phyloP scores from a whole-genome alignment of 1,140 invertebrate genomes.

The Hydropsyche tenuis region DNA sequence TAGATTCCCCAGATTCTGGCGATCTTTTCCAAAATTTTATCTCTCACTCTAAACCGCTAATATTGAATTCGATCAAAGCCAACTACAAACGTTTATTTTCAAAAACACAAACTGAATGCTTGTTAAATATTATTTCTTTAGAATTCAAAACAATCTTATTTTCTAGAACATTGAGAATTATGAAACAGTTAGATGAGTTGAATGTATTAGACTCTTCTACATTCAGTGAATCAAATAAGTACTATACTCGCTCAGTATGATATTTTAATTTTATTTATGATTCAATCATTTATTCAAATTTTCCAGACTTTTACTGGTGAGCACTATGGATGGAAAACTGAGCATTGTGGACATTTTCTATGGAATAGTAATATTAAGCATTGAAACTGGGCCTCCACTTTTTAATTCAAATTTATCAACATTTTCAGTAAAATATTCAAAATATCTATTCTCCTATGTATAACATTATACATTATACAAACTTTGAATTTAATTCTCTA shows the following conservation, averaged over 20 bases:
- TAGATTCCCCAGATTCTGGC: not conserved
- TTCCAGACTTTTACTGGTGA: not conserved
- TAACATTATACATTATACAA: too few species aligned
- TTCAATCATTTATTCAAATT: not conserved
- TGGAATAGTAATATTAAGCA: not conserved
- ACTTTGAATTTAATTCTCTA: too few species aligned
- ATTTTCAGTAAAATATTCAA: too few species aligned
- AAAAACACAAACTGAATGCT: not conserved
- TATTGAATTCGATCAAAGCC: not conserved
- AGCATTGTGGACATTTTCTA: not conserved
- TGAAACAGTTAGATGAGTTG: not conserved
- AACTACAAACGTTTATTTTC: not conserved
- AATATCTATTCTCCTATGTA: too few species aligned
- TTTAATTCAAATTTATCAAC: not conserved
- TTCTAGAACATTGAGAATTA: not conserved
- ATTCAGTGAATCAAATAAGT: not conserved
- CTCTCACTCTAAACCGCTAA: not conserved
- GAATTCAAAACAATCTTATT: not conserved
- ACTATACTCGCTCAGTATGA: not conserved
- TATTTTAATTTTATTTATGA: not conserved
- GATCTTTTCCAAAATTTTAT: not conserved
- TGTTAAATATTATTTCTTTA: not conserved
- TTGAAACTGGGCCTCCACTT: not conserved
- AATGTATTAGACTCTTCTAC: not conserved
- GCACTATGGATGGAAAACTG: not conserved